Percentiles rank a stretch among this genome's conserved stretches.
phyloP scores from a whole-genome alignment of 2,888 invertebrate genomes.

The Dryobota labecula region DNA sequence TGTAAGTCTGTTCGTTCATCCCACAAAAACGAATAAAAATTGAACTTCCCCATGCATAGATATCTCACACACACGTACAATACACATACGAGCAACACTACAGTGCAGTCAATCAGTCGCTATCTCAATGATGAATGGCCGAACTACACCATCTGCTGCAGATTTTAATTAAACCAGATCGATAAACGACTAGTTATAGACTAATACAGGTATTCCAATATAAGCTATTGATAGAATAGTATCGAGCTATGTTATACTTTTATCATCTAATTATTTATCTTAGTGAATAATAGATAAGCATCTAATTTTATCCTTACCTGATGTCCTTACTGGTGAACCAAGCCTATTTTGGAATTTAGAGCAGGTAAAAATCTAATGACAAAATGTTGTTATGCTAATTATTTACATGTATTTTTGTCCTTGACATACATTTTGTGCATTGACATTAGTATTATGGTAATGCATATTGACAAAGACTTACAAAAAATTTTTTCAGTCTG shows the following conservation, averaged over 20 bases:
- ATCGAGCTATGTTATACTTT: background rate
- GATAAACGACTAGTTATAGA: conserved; percentile 56
- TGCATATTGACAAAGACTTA: too few relatives aligned
- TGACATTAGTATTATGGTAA: too few relatives aligned
- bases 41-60: background rate
- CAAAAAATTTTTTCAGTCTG: too few relatives aligned
- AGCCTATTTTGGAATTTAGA: too few relatives aligned
- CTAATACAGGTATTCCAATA: conserved; percentile 4
- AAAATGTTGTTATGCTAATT: too few relatives aligned
- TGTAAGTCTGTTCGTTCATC: too few relatives aligned
- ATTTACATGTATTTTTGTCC: too few relatives aligned
- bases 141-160: conserved; percentile 53
- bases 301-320: background rate
- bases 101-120: conserved; percentile 46
- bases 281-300: background rate
- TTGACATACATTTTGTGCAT: too few relatives aligned
- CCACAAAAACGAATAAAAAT: background rate
- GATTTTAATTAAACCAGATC: conserved; percentile 66
- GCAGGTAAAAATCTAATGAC: too few relatives aligned
- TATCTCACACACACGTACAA: conserved; percentile 18
- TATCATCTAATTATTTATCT: background rate
- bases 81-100: conserved; percentile 21
- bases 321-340: too few relatives aligned
- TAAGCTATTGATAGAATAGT: conserved; percentile 3
- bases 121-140: conserved; percentile 63